phyloP scores from a whole-genome alignment of 2,797 vertebrate species.

The Rhynchonycteris naso region DNA sequence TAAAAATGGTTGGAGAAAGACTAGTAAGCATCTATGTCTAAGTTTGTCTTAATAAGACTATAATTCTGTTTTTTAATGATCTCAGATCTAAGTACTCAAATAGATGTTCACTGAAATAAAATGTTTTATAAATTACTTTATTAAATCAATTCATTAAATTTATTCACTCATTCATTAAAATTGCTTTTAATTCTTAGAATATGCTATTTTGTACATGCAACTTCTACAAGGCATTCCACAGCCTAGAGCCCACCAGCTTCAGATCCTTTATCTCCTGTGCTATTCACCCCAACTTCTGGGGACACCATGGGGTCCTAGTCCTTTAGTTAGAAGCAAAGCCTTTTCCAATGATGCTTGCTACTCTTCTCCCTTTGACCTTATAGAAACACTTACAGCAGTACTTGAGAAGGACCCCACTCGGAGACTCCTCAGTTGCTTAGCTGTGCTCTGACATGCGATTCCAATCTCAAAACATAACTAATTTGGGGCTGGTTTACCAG shows the following conservation, averaged over 20 bases:
- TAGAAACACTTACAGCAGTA: neutral
- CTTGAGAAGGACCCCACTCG: neutral
- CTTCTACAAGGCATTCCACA: neutral
- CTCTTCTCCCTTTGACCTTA: neutral
- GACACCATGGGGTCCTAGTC: neutral
- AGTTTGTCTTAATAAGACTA: neutral
- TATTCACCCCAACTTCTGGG: too few species aligned
- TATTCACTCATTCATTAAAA: neutral
- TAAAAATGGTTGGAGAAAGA: neutral
- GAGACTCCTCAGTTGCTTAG: neutral
- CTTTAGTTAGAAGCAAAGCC: neutral
- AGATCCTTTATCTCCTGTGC: neutral
- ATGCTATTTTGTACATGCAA: neutral
- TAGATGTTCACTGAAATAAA: neutral
- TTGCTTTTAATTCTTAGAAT: neutral
- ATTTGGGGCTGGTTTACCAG: neutral
- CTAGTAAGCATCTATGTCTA: neutral
- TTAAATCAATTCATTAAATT: neutral
- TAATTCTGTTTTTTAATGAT: neutral
- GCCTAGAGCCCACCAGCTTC: neutral
- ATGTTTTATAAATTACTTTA: neutral
- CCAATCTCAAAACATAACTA: neutral
- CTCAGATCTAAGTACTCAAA: conserved; percentile 16
- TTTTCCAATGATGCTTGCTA: neutral
- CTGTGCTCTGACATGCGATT: neutral